Base-by-base conservation (phyloP, 2,113 vertebrate genomes). In the Phylloscopus trochilus region DNA sequence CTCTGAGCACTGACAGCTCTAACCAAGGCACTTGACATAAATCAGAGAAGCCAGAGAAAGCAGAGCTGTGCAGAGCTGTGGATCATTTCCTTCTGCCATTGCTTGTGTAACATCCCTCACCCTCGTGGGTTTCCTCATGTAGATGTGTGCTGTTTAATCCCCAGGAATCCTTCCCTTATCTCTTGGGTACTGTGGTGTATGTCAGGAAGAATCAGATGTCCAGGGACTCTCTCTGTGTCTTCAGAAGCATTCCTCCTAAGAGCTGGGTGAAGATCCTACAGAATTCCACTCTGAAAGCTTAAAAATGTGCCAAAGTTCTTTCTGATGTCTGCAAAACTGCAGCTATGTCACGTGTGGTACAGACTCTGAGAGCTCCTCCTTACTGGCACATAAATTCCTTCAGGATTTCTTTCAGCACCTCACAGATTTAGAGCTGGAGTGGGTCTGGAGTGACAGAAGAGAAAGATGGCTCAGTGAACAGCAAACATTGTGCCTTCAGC, bases 271-370 rank as follows among this genome's bases (percentile, higher is more conserved):
- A 15, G 15, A 79, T 68, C n/a, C 49, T 37, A 3, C 46, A 58
- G 39, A 60, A 49, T 37, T 62, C 33, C 35, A 18, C 70, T 67
- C 33, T 6, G 31, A 8, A 47, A 86, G 64, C 26, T 55, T 35
- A 33, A 81, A 72, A 39, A 2, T 33, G 21, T 56, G 69, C 35
- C 41, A n/a, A 52, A 28, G 64, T 39, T 66, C 27, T 60, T 58
- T 26, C 3, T 37, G 75, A 27, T 47, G 23, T 8, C 26, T 39
- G 77, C 22, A 62, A 11, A 89, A 6, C 66, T 41, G 33, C 22
- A 64, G 39, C 3, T n/a, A 5, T 3, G 43, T n/a, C n/a, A n/a
- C n/a, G n/a, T 0, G 9, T 6, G 33, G 35, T 4, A 8, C 43
- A n/a, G 52, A 6, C 44, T 35, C 37, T 39, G 52, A 21, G 30